Conservation (phyloP, 2,797 vertebrate genomes). For the Ciconia nigra region DNA sequence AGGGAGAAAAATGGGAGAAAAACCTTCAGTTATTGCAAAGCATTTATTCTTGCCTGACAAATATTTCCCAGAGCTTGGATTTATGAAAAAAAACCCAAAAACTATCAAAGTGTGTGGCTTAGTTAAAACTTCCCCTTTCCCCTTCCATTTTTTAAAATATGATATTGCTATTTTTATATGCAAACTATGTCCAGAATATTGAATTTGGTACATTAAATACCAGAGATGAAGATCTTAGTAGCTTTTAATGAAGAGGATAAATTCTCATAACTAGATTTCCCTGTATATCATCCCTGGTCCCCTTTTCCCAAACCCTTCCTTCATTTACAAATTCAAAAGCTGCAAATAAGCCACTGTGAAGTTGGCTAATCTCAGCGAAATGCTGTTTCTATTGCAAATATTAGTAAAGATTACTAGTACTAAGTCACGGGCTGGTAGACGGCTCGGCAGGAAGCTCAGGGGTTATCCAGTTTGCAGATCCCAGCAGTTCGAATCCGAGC, state of each 20-base stretch:
- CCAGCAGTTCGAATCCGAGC: background rate
- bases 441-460: background rate
- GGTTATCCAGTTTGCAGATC: background rate
- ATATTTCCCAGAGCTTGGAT: background rate
- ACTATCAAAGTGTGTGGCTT: background rate
- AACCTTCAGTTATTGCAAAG: background rate
- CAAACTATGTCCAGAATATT: background rate
- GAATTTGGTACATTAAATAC: background rate
- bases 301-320: background rate
- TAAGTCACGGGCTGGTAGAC: background rate
- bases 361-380: constrained; percentile 5
- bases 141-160: background rate
- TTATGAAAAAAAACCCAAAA: background rate
- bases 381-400: constrained; percentile 13
- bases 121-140: background rate
- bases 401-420: background rate
- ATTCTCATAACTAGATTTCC: constrained; percentile 14
- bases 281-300: background rate
- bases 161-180: background rate
- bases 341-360: background rate
- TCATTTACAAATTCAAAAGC: background rate
- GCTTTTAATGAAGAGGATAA: constrained; percentile 31
- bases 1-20: background rate
- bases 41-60: background rate
- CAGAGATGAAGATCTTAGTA: background rate